Conservation (phyloP, 2,888 invertebrate species). For the Latrodectus hesperus region DNA sequence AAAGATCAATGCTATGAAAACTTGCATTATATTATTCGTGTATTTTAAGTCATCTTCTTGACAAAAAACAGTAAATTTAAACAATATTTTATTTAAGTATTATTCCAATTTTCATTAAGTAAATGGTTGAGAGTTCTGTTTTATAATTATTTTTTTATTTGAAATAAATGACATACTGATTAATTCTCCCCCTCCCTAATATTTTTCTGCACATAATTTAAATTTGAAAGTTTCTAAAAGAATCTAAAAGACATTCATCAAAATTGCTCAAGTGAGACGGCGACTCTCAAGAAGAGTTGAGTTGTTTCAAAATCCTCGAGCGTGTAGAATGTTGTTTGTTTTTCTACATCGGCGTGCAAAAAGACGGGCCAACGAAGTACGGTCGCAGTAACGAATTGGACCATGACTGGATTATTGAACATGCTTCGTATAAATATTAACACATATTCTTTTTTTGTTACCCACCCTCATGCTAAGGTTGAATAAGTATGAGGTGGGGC, state of each 20-base stretch:
- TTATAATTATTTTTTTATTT: background rate
- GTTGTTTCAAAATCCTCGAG: background rate
- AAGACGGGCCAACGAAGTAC: background rate
- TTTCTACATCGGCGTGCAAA: background rate
- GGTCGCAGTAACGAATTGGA: background rate
- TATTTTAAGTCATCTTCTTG: too few species aligned
- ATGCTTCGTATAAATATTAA: conserved; percentile 63
- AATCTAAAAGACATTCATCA: background rate
- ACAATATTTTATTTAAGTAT: too few species aligned
- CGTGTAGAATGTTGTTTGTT: background rate
- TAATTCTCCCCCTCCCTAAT: too few species aligned
- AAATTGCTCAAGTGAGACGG: conserved; percentile 4
- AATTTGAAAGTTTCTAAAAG: too few species aligned
- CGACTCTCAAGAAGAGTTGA: background rate
- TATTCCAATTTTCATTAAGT: too few species aligned
- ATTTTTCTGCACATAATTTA: too few species aligned
- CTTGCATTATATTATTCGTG: too few species aligned
- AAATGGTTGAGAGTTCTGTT: background rate
- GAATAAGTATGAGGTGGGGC: too few species aligned
- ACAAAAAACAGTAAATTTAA: too few species aligned
- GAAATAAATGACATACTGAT: too few species aligned
- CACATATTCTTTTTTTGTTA: conserved; percentile 9
- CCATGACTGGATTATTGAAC: conserved; percentile 7
- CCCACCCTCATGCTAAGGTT: background rate
- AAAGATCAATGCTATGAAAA: too few species aligned